phyloP scores from a whole-genome alignment of 2,888 invertebrate species.

The Muschampia plurimacula region DNA sequence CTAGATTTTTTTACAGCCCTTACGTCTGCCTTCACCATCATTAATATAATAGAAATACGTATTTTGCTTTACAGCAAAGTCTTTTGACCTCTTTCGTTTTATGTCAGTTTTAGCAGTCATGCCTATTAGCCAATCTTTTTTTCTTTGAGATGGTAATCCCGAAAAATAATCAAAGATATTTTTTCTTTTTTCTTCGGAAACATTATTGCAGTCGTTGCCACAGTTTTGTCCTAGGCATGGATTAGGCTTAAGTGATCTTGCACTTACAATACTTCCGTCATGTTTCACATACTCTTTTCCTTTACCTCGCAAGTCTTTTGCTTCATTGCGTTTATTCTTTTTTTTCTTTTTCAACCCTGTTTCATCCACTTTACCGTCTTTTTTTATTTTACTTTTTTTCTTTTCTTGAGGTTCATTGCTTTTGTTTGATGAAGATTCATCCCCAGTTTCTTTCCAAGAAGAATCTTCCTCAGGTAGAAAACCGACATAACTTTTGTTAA shows the following conservation, averaged over 20 bases:
- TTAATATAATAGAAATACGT: slow-evolving; percentile 34
- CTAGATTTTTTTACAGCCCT: slow-evolving; percentile 23
- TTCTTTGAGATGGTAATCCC: neutral
- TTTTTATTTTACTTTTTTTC: neutral
- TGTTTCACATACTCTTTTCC: slow-evolving; percentile 9
- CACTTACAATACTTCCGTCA: neutral
- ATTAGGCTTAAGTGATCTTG: neutral
- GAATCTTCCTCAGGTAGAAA: slow-evolving; percentile 24
- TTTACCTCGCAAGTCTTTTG: slow-evolving; percentile 28
- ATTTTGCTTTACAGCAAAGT: neutral
- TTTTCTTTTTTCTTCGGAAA: neutral
- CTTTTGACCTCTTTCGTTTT: slow-evolving; percentile 16
- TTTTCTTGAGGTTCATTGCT: neutral
- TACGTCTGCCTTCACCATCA: slow-evolving; percentile 36
- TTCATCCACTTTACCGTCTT: neutral
- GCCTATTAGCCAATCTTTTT: slow-evolving; percentile 6
- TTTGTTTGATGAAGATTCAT: slow-evolving; percentile 1
- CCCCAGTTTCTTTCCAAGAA: slow-evolving; percentile 9
- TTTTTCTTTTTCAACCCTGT: slow-evolving; percentile 24
- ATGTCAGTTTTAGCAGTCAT: neutral
- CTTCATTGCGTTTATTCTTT: neutral
- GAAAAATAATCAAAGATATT: slow-evolving; percentile 8
- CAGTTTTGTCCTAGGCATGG: neutral
- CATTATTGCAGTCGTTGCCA: neutral
- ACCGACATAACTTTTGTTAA: neutral